Conservation (phyloP, 2,113 vertebrate genomes). For the Morphnarchus princeps region DNA sequence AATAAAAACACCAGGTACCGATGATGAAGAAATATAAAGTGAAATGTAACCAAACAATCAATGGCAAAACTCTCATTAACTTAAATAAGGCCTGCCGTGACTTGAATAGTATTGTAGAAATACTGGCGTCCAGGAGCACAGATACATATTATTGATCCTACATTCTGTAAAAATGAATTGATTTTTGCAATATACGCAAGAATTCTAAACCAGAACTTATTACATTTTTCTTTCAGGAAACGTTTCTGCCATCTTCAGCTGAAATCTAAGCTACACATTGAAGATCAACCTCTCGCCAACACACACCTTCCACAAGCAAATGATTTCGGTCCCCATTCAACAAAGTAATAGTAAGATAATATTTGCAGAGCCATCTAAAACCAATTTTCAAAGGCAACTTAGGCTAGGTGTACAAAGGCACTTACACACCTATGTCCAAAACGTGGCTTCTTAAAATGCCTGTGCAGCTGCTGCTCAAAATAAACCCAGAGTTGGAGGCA, state of each 20-base stretch:
- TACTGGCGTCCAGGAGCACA: neutral
- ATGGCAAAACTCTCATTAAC: neutral
- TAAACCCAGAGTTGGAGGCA: neutral
- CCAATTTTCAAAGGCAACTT: neutral
- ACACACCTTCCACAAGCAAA: neutral
- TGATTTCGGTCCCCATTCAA: neutral
- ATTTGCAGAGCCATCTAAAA: neutral
- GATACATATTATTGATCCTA: neutral
- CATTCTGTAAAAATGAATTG: neutral
- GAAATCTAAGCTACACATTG: neutral
- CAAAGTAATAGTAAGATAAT: neutral
- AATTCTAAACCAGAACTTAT: neutral
- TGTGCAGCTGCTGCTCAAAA: neutral
- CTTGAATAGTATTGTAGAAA: slow-evolving; percentile 23
- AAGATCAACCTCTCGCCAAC: neutral
- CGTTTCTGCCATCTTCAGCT: slow-evolving; percentile 22
- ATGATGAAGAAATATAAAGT: neutral
- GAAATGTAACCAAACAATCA: slow-evolving; percentile 20
- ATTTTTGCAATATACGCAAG: neutral
- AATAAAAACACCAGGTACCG: neutral
- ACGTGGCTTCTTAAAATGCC: neutral
- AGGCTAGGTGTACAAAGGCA: neutral
- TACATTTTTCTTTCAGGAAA: neutral
- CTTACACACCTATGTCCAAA: neutral
- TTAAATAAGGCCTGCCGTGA: neutral